Base-by-base conservation (phyloP, 35 echinoderm and acorn worm genomes). In the Nesometra sesokonis region DNA sequence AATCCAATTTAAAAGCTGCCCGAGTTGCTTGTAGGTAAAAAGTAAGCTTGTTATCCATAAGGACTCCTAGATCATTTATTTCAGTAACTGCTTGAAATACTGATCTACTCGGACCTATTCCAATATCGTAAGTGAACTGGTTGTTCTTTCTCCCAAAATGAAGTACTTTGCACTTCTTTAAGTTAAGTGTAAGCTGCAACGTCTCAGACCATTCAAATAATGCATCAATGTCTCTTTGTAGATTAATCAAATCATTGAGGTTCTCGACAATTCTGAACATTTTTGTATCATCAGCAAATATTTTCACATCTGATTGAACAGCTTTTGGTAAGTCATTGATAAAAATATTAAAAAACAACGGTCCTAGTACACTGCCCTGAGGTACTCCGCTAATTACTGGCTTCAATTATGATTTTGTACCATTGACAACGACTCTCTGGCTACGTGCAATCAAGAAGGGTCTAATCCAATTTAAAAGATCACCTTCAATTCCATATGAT, bases 1-100 rank as follows among this genome's bases (percentile, higher is more conserved):
- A 46, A 86, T 91, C 84, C 78, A 91, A 36, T 81, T 86, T 13
- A 86, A 77, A 37, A 91, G 37, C 43, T 87, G 80, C 23, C 89
- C 89, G n/a, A n/a, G n/a, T n/a, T n/a, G n/a, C n/a, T n/a, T n/a
- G n/a, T n/a, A n/a, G n/a, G n/a, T n/a, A n/a, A n/a, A n/a, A n/a
- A n/a, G n/a, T n/a, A n/a, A n/a, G n/a, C n/a, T n/a, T n/a, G n/a
- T n/a, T n/a, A n/a, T n/a, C n/a, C n/a, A n/a, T n/a, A n/a, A n/a
- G n/a, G n/a, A n/a, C n/a, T n/a, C n/a, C n/a, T n/a, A n/a, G n/a
- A n/a, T n/a, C n/a, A n/a, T n/a, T n/a, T n/a, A n/a, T n/a, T n/a
- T n/a, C n/a, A n/a, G n/a, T n/a, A n/a, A n/a, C n/a, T n/a, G n/a
- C n/a, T n/a, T n/a, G n/a, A n/a, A n/a, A n/a, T n/a, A n/a, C n/a